phyloP scores from a whole-genome alignment of 2,888 invertebrate species.

The Thecophora atra region DNA sequence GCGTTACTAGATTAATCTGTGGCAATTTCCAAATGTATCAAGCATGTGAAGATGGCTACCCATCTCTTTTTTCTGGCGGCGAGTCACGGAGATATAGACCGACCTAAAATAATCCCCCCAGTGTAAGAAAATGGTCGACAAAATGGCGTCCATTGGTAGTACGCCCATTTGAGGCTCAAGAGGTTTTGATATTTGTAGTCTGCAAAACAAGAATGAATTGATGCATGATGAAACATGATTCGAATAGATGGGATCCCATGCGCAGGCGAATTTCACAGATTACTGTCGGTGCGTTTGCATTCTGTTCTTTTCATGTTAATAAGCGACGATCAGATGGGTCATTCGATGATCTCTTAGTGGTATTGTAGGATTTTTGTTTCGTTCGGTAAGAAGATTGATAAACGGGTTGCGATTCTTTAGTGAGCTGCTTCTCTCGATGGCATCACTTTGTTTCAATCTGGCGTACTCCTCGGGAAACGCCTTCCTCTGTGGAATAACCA shows the following conservation, averaged over 20 bases:
- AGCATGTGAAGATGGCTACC: conserved; percentile 32
- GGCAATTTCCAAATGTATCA: no score
- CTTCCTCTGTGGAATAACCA: conserved; percentile 17
- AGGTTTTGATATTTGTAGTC: background rate
- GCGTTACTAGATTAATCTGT: conserved; percentile 34
- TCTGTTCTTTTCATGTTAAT: conserved; percentile 5
- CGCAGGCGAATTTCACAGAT: background rate
- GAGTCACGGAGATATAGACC: conserved; percentile 18
- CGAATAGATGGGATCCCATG: no score
- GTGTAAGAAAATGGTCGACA: conserved; percentile 25
- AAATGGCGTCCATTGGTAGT: conserved; percentile 23
- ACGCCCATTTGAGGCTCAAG: conserved; percentile 19
- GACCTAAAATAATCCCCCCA: conserved; percentile 32
- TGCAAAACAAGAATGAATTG: conserved; percentile 9
- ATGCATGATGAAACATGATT: no score
- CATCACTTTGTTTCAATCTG: background rate
- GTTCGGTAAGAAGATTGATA: no score
- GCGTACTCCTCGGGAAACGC: background rate
- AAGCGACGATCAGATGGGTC: background rate
- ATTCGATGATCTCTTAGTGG: conserved; percentile 17
- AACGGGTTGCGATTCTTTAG: conserved; percentile 8
- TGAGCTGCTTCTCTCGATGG: background rate
- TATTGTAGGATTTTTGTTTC: no score
- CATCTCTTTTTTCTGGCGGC: conserved; percentile 26
- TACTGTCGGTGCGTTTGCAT: background rate